Evolutionary conservation across 2,113 vertebrate genomes (phyloP), one percentile per base, ranked within the genome.

Genomic region (Otocyon megalotis): DNA sequence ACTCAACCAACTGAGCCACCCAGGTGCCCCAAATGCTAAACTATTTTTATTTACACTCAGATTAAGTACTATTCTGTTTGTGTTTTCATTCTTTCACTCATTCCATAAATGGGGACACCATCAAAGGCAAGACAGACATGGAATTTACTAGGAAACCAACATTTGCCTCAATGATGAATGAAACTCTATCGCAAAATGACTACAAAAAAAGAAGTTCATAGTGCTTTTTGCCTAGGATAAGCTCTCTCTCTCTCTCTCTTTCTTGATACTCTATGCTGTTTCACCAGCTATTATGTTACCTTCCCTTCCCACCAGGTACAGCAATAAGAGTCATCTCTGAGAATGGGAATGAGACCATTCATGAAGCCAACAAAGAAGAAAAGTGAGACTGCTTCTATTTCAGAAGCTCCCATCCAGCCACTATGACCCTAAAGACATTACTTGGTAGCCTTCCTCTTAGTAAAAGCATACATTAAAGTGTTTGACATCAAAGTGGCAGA

Each of bases 61-160:
- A 32, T n/a, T 69, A 69, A 69, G 3, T n/a, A 65, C 2, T 85
- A 22, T 24, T 76, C 13, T 62, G 26, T 80, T n/a, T 88, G 28
- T 35, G 28, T 63, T 92, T 72, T 83, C 63, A 60, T 30, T 86
- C 19, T 48, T 95, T 67, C 14, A 56, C 15, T 88, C 28, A 48
- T 69, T 94, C 3, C 9, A 65, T 56, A 69, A 37, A 43, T 76
- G 71, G 8, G 35, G 8, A 87, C 35, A 90, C 4, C 72, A 32
- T n/a, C 58, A 69, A 56, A 94, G 43, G 1, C 4, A 93, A 74
- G 12, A 32, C 15, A 37, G 43, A 58, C 3, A 12, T 74, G 13
- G 20, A 86, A 80, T 92, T 95, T 94, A 12, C 56, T 50, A 89
- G 72, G 30, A 85, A 88, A 53, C 20, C 30, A 94, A 71, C 8